Conservation (phyloP, 1,140 invertebrate genomes). For the Oryzaephilus surinamensis region DNA sequence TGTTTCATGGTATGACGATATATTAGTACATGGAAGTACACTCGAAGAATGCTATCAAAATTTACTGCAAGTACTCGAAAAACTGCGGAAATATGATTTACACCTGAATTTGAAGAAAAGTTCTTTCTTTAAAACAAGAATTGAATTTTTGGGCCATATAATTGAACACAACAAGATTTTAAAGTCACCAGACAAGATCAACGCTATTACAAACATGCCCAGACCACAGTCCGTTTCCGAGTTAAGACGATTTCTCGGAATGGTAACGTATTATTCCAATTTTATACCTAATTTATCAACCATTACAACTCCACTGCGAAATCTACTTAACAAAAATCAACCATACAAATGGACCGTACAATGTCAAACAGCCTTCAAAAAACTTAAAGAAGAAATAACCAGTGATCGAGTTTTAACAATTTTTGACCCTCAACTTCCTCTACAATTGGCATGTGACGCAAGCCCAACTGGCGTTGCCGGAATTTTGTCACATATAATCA, state of each 20-base stretch:
- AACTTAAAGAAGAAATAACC: slow-evolving; percentile 20
- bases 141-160: slow-evolving; percentile 22
- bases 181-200: slow-evolving; percentile 15
- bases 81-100: background rate
- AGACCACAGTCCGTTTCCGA: slow-evolving; percentile 20
- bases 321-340: slow-evolving; percentile 11
- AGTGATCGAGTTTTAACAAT: slow-evolving; percentile 21
- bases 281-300: slow-evolving; percentile 21
- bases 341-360: slow-evolving; percentile 11
- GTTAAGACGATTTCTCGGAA: slow-evolving; percentile 27
- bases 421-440: slow-evolving; percentile 8
- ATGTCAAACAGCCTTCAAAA: slow-evolving; percentile 16
- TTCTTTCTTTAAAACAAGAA: slow-evolving; percentile 8
- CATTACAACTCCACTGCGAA: background rate
- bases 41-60: slow-evolving; percentile 1
- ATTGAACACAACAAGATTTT: slow-evolving; percentile 8
- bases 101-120: slow-evolving; percentile 15
- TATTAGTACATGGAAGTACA: slow-evolving; percentile 5
- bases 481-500: background rate
- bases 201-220: slow-evolving; percentile 22
- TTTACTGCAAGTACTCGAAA: background rate
- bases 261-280: slow-evolving; percentile 31
- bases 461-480: background rate
- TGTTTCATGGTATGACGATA: slow-evolving; percentile 10
- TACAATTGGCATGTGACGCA: slow-evolving; percentile 8